Evolutionary conservation across 1,140 invertebrate species (phyloP), one percentile per base, ranked within the genome.

Genomic region (Diorhabda carinulata): DNA sequence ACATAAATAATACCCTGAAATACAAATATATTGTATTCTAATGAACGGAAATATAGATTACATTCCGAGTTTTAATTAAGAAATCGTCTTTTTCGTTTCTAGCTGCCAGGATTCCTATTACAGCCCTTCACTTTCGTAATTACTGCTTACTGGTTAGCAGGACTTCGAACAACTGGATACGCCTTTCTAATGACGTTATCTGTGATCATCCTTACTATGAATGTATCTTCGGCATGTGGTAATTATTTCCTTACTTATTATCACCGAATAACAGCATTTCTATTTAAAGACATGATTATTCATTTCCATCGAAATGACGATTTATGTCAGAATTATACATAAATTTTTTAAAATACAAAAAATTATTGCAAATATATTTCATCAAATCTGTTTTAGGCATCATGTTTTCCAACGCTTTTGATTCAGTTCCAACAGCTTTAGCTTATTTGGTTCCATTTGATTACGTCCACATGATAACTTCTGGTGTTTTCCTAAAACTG

Each of bases 391-490:
- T 62, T 85, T 25, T 80, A 94, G 92, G 92, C 57, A 89, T 90
- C 67, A 93, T 95, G 78, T 95, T 95, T 79, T 94, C 92, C 0
- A 89, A 88, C 52, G 88, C 90, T 8, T 94, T 93, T 77, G 91
- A 92, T 56, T 91, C 90, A 41, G 88, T 93, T 69, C 87, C 91
- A 40, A 77, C 89, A 61, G 92, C 92, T 3, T 91, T 95, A 84
- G 87, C 91, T 2, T 93, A 92, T 78, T 83, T 96, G 56, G 90
- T 96, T 52, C 93, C 94, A 0, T 92, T 95, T 77, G 93, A 95
- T 82, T 94, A 93, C 71, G 83, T 92, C 45, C 84, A 95, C 25
- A 95, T 96, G 92, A 90, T 95, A 71, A 93, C 92, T 0, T 93
- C 92, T 69, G 93, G 93, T 61, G 83, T 93, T 4, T 95, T 95